These are phyloP conservation scores for Chaetophractus vellerosus DNA, from an alignment of 2,797 vertebrate genomes.

Conservation along the genomic window DNA sequence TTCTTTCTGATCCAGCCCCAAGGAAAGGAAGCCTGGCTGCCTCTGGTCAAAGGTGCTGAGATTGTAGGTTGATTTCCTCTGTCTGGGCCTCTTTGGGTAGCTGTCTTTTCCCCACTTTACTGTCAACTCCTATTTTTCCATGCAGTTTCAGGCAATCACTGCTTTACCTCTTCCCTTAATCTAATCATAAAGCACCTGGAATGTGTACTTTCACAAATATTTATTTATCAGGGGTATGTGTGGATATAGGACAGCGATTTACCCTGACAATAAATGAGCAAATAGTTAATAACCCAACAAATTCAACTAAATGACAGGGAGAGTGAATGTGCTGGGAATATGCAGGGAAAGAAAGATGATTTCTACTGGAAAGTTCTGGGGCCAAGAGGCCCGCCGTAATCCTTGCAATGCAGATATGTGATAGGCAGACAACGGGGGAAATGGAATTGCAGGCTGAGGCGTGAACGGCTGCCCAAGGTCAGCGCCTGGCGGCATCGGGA, in stretches of 20 bases:
- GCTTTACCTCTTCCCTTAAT: not conserved
- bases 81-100: not conserved
- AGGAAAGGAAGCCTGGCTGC: not conserved
- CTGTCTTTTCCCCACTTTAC: not conserved
- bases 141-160: not conserved
- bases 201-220: not conserved
- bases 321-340: not conserved
- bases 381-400: not conserved
- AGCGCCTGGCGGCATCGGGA: not conserved
- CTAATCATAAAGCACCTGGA: not conserved
- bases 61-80: not conserved
- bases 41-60: not conserved
- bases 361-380: not conserved
- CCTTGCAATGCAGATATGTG: not conserved
- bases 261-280: not conserved
- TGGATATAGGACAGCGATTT: not conserved
- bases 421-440: not conserved
- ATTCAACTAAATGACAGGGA: not conserved
- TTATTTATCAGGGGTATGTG: not conserved
- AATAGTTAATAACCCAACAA: not conserved
- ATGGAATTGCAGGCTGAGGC: rapidly evolving
- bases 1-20: not conserved
- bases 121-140: not conserved
- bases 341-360: not conserved
- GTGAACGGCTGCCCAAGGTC: not conserved